phyloP scores from a whole-genome alignment of 2,888 invertebrate genomes.

The Clivina fossor region DNA sequence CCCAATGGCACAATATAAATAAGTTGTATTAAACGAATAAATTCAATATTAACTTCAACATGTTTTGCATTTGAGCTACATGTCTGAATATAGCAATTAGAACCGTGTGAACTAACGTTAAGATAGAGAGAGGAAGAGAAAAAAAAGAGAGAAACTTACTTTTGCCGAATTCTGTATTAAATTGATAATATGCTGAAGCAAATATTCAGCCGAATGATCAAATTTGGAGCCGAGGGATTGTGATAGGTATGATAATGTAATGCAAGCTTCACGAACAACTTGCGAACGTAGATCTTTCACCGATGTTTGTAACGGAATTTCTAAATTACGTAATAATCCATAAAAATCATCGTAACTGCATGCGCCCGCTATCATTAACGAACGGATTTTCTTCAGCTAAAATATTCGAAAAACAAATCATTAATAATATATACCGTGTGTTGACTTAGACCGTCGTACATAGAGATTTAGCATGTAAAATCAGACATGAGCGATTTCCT shows the following conservation, averaged over 20 bases:
- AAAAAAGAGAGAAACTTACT: too few relatives aligned
- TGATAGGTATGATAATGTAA: slow-evolving; percentile 90
- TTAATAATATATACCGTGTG: slow-evolving; percentile 24
- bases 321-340: slow-evolving; percentile 74
- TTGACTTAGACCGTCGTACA: too few relatives aligned
- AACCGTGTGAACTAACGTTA: too few relatives aligned
- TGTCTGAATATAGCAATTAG: too few relatives aligned
- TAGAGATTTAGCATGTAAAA: too few relatives aligned
- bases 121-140: too few relatives aligned
- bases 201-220: slow-evolving; percentile 82
- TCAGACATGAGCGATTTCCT: too few relatives aligned
- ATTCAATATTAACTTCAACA: too few relatives aligned
- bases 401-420: slow-evolving; percentile 35
- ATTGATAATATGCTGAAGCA: slow-evolving; percentile 81
- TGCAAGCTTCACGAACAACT: slow-evolving; percentile 94
- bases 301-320: slow-evolving; percentile 77
- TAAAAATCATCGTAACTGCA: slow-evolving; percentile 70
- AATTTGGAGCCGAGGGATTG: slow-evolving; percentile 80
- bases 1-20: too few relatives aligned
- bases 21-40: too few relatives aligned
- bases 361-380: slow-evolving; percentile 80
- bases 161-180: slow-evolving; percentile 95
- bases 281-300: slow-evolving; percentile 87
- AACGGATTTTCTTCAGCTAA: slow-evolving; percentile 83
- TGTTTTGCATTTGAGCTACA: too few relatives aligned